Conservation (phyloP, 2,888 invertebrate genomes). For the Nesidiocoris tenuis region DNA sequence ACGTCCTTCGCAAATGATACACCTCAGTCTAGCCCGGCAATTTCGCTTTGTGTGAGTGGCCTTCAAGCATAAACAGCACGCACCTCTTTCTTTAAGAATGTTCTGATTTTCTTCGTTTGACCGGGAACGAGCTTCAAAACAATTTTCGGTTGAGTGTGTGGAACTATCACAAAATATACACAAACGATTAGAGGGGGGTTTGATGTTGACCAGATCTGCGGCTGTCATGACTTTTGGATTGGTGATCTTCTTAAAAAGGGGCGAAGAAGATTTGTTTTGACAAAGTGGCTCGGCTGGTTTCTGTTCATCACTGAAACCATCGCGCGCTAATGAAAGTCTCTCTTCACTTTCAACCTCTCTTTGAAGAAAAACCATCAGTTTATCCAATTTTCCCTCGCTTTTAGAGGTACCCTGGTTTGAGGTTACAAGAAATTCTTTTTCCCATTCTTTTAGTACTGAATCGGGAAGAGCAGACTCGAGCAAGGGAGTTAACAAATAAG, state of each 20-base stretch:
- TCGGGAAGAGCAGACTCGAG: slow-evolving; percentile 52
- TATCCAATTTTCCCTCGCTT: slow-evolving; percentile 15
- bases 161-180: slow-evolving; percentile 51
- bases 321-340: slow-evolving; percentile 46
- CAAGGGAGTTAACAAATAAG: slow-evolving; percentile 52
- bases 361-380: slow-evolving; percentile 48
- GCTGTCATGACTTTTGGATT: slow-evolving; percentile 43
- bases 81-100: slow-evolving; percentile 45
- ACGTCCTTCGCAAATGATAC: slow-evolving; percentile 10
- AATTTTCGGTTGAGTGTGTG: slow-evolving; percentile 45
- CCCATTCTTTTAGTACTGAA: slow-evolving; percentile 51
- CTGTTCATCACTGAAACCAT: slow-evolving; percentile 38
- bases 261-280: not conserved
- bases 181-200: slow-evolving; percentile 30
- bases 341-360: slow-evolving; percentile 51
- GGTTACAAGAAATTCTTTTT: too few species aligned
- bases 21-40: not conserved
- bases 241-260: not conserved
- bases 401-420: not conserved
- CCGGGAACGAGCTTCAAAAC: slow-evolving; percentile 46
- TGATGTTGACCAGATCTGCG: slow-evolving; percentile 45
- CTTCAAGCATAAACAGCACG: slow-evolving; percentile 50
- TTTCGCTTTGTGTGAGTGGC: not conserved
- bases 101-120: slow-evolving; percentile 43
- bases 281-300: not conserved